Percentiles rank a stretch among this genome's conserved stretches.
Conservation (phyloP, 2,113 vertebrate genomes). For the Ctenodactylus gundi region DNA sequence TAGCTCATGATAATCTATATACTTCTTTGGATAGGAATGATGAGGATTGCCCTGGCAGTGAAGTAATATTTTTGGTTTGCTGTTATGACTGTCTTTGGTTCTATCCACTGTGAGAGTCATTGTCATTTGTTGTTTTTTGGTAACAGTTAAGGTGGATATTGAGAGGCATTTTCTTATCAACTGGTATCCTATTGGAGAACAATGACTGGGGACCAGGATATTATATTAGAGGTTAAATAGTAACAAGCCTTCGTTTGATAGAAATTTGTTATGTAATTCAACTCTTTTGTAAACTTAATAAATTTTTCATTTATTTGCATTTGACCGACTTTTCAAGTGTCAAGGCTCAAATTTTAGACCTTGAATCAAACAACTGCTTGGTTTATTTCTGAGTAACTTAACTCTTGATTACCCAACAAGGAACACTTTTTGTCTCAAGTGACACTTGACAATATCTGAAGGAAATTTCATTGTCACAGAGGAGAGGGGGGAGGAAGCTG, state of each 20-base stretch:
- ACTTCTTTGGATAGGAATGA: not conserved
- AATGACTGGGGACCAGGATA: not conserved
- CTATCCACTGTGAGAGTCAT: not conserved
- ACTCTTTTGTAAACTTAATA: not conserved
- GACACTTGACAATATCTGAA: not conserved
- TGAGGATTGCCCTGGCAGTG: not conserved
- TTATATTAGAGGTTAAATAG: not conserved
- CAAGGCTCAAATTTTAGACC: not conserved
- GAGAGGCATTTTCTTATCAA: not conserved
- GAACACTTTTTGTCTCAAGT: not conserved
- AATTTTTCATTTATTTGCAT: slow-evolving; percentile 1
- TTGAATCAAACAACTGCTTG: not conserved
- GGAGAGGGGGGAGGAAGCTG: not conserved
- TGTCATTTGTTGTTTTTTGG: not conserved
- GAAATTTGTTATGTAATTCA: not conserved
- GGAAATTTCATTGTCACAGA: not conserved
- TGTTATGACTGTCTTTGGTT: not conserved
- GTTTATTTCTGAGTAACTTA: not conserved
- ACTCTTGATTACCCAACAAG: not conserved
- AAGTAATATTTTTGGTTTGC: not conserved
- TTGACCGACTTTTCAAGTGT: slow-evolving; percentile 1
- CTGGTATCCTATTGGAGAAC: not conserved
- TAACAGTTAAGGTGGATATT: not conserved
- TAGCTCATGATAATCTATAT: not conserved
- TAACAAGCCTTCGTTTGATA: slow-evolving; percentile 29